These are phyloP conservation scores for Trematocara macrostoma DNA, from an alignment of 2,113 vertebrate genomes.

Conservation along the genomic window DNA sequence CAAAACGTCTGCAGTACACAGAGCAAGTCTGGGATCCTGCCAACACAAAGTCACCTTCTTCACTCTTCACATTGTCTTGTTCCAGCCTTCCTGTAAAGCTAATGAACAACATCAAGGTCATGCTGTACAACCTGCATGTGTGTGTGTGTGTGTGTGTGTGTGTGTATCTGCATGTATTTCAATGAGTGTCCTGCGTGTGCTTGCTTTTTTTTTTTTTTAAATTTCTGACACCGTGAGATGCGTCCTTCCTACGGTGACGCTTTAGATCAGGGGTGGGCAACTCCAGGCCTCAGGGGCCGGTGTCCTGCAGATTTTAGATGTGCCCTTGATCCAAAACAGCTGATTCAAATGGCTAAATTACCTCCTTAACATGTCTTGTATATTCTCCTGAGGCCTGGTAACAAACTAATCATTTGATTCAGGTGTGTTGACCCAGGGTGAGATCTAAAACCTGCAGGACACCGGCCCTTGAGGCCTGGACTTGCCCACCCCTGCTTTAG, in stretches of 20 bases:
- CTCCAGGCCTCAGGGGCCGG: no score
- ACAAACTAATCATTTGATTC: no score
- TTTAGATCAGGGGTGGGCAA: no score
- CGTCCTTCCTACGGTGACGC: not conserved
- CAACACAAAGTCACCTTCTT: constrained; percentile 31
- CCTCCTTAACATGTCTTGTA: no score
- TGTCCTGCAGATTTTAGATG: no score
- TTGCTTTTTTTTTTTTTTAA: not conserved
- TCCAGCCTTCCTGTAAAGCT: not conserved
- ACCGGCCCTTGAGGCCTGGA: no score
- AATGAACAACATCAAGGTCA: not conserved
- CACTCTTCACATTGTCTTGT: constrained; percentile 1
- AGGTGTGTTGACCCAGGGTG: no score
- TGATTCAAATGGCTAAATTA: no score
- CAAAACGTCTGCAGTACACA: not conserved
- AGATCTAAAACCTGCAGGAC: no score
- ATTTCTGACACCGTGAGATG: not conserved
- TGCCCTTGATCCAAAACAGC: no score
- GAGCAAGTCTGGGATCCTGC: not conserved
- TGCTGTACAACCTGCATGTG: not conserved
- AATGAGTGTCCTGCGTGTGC: not conserved
- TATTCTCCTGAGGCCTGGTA: no score
- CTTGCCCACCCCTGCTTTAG: not conserved
- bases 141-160: not conserved
- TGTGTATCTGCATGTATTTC: not conserved